Evolutionary conservation across 1,140 invertebrate species (phyloP), one percentile per base, ranked within the genome.

Genomic region (Bombus picipes): DNA sequence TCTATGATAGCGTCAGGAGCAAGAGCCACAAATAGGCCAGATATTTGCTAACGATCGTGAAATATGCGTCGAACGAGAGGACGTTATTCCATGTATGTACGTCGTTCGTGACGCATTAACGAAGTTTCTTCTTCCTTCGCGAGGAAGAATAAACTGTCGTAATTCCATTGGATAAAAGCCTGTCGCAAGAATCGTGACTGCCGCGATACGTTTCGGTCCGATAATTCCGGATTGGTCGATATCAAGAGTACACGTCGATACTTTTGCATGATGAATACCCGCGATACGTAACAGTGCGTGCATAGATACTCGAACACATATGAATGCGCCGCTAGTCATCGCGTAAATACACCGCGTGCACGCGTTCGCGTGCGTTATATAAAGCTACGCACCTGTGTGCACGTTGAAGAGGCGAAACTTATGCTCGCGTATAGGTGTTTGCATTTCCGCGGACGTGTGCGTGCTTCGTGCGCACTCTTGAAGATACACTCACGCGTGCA

Each of bases 191-290:
- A 32, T 83, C 34, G 47, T 32, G 71, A 22, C 22, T 34, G 13
- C 37, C 59, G n/a, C 53, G n/a, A 59, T 28, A 22, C 53, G 39
- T 83, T 65, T 47, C 32, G 72, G 32, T 75, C 72, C 53, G 72
- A 66, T 74, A 83, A 83, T 66, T 66, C 66, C 41, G 34, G 59
- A 77, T 77, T 39, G 41, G 25, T 83, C 73, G 59, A 77, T 77
- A 83, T 77, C 34, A 32, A 53, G 43, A 25, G 66, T 72, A 12
- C 6, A 39, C 62, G 73, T 77, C 80, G 80, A 82, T 82, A 82
- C 39, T 82, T 82, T 82, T 41, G 53, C 53, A 65, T 5, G 71
- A 82, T 74, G 70, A 83, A 83, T 62, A 47, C 53, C 1, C 22
- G 32, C 18, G n/a, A 57, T 41, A 74, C 53, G 71, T 47, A 28